Percentiles rank a stretch among this genome's conserved stretches.
These are phyloP conservation scores for Tenodera sinensis DNA, from an alignment of 2,888 invertebrate genomes.

Conservation along the genomic window DNA sequence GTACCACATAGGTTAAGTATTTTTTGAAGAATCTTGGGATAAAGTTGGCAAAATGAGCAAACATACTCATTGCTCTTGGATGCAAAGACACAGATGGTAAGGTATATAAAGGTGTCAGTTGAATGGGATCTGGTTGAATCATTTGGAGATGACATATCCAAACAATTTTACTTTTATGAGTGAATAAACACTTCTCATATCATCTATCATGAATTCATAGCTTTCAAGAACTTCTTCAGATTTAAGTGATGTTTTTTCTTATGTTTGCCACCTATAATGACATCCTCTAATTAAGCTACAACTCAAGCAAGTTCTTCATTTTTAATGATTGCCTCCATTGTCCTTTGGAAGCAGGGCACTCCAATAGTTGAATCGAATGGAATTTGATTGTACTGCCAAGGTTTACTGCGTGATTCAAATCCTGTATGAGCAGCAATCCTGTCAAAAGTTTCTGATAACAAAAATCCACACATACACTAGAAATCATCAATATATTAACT, in stretches of 20 bases:
- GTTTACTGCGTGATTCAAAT: too few species aligned
- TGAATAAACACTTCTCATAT: neutral
- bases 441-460: too few species aligned
- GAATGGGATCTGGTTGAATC: neutral
- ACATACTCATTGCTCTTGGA: neutral
- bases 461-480: too few species aligned
- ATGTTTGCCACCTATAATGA: slow-evolving; percentile 28
- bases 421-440: too few species aligned
- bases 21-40: too few species aligned
- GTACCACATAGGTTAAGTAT: too few species aligned
- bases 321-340: neutral
- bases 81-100: too few species aligned
- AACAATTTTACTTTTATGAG: neutral
- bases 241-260: slow-evolving; percentile 27
- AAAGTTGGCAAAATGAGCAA: neutral
- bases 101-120: neutral
- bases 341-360: slow-evolving; percentile 11
- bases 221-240: neutral
- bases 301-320: neutral
- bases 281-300: slow-evolving; percentile 26
- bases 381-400: slow-evolving; percentile 9
- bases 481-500: too few species aligned
- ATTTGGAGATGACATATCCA: neutral
- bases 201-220: neutral
- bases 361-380: slow-evolving; percentile 32